These are phyloP conservation scores for Cydia fagiglandana DNA, from an alignment of 1,140 invertebrate species.

Conservation along the genomic window DNA sequence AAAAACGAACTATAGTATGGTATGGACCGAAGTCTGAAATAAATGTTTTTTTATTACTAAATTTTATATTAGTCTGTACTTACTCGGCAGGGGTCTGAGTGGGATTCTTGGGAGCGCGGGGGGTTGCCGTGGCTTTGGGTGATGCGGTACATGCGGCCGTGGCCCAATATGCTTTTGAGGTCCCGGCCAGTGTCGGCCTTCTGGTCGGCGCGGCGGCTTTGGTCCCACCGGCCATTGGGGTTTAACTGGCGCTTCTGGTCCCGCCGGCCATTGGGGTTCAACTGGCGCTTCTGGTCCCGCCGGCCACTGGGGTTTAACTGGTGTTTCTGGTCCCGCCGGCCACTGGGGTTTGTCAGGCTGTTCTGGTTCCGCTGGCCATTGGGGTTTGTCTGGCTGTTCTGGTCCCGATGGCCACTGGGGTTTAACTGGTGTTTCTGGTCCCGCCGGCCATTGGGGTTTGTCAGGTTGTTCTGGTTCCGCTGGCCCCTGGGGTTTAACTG, in stretches of 20 bases:
- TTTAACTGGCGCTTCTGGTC: too few relatives aligned
- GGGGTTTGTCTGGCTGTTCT: too few relatives aligned
- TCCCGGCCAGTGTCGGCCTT: background rate
- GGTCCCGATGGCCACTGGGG: background rate
- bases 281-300: too few relatives aligned
- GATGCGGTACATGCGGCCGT: background rate
- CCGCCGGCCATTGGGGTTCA: too few relatives aligned
- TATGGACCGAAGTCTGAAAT: too few relatives aligned
- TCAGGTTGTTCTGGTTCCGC: too few relatives aligned
- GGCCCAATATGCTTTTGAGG: background rate
- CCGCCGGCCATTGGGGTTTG: background rate
- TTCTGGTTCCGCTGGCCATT: background rate
- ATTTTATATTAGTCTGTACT: background rate
- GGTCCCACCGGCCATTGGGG: background rate
- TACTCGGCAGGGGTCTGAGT: slow-evolving; percentile 1
- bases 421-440: background rate
- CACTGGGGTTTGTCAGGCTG: too few relatives aligned
- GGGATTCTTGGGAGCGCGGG: background rate
- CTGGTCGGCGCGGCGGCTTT: background rate
- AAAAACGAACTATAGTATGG: too few relatives aligned
- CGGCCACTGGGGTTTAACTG: background rate
- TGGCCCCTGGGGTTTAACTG: background rate
- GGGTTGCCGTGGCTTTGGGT: background rate
- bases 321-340: too few relatives aligned
- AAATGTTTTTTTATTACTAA: too few relatives aligned